Percentiles rank a stretch among this genome's conserved stretches.
Evolutionary conservation across 2,888 invertebrate species (phyloP).

Genomic region (Epinotia ramella): DNA sequence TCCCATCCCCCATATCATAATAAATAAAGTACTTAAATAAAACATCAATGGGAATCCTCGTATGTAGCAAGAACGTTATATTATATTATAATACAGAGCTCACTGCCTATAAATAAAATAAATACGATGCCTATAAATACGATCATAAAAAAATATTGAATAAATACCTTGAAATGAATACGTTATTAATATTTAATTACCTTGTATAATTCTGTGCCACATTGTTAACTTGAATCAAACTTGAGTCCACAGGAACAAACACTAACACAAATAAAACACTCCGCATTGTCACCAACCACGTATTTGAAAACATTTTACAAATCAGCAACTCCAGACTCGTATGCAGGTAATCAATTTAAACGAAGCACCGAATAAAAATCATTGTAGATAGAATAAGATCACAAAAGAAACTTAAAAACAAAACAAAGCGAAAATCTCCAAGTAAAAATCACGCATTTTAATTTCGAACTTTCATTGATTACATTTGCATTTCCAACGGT

Average conservation of each 20-base stretch:
- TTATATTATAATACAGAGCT: too few species aligned
- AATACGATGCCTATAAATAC: too few species aligned
- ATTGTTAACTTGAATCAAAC: constrained; percentile 33
- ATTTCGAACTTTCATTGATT: background rate
- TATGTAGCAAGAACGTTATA: too few species aligned
- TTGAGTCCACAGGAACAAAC: constrained; percentile 48
- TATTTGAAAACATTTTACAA: constrained; percentile 11
- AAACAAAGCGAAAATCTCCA: background rate
- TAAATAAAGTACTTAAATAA: too few species aligned
- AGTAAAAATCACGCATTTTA: background rate
- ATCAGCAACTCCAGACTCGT: constrained; percentile 1
- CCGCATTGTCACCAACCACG: constrained; percentile 46
- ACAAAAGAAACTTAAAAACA: background rate
- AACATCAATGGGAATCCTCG: too few species aligned
- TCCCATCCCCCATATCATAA: too few species aligned
- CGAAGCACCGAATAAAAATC: background rate
- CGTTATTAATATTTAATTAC: constrained; percentile 39
- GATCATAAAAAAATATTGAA: too few species aligned
- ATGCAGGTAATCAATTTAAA: background rate
- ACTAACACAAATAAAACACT: constrained; percentile 48
- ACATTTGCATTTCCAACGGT: constrained; percentile 8
- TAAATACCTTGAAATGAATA: background rate
- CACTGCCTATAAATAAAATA: too few species aligned
- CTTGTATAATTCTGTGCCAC: constrained; percentile 51
- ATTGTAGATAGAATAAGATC: background rate